These are phyloP conservation scores for Euzophera pinguis DNA, from an alignment of 2,888 invertebrate genomes.

Conservation along the genomic window DNA sequence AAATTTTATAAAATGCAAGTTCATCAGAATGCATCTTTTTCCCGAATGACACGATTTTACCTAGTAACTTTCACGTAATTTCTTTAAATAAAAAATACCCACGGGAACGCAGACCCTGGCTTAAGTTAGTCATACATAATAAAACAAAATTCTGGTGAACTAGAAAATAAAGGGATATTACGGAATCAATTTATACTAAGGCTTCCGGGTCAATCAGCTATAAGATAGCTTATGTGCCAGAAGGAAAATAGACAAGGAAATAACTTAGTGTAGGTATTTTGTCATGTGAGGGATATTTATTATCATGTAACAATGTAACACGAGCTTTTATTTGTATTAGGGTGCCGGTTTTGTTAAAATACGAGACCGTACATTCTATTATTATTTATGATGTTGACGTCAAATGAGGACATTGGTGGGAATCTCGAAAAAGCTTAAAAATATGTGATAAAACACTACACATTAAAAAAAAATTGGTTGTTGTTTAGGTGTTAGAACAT, in stretches of 20 bases:
- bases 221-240: constrained; percentile 22
- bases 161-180: constrained; percentile 1
- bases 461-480: too few relatives aligned
- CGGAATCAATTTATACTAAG: constrained; percentile 13
- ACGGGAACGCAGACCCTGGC: too few relatives aligned
- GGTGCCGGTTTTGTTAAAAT: constrained; percentile 1
- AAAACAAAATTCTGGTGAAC: too few relatives aligned
- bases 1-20: too few relatives aligned
- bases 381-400: not conserved
- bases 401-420: not conserved
- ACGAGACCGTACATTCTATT: not conserved
- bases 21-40: too few relatives aligned
- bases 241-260: constrained; percentile 25
- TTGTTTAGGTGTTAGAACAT: too few relatives aligned
- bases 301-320: constrained; percentile 15
- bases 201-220: constrained; percentile 23
- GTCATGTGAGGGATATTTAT: constrained; percentile 25
- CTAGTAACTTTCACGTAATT: too few relatives aligned
- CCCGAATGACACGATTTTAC: too few relatives aligned
- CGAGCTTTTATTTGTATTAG: constrained; percentile 13
- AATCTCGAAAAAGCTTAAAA: not conserved
- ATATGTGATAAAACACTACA: too few relatives aligned
- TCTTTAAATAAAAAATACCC: too few relatives aligned
- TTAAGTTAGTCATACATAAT: too few relatives aligned
- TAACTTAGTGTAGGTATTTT: constrained; percentile 25